These are phyloP conservation scores for Pterocles gutturalis DNA, from an alignment of 2,113 vertebrate genomes.

Conservation along the genomic window DNA sequence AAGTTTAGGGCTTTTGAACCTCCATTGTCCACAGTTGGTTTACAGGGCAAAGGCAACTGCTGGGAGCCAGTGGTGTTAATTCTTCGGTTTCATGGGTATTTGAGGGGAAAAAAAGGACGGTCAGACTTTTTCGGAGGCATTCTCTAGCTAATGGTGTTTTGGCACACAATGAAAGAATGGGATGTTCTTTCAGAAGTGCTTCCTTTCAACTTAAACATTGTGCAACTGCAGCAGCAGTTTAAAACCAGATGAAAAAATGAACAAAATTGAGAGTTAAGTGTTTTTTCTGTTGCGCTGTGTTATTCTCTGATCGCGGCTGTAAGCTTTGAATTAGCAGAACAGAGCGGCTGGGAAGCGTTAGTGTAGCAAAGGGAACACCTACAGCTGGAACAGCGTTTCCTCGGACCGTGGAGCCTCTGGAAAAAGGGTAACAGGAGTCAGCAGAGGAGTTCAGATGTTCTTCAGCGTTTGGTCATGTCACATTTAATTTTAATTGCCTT, in stretches of 20 bases:
- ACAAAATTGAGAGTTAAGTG: slow-evolving; percentile 8
- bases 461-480: slow-evolving; percentile 31
- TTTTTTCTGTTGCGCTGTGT: neutral
- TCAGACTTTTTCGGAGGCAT: neutral
- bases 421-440: slow-evolving; percentile 21
- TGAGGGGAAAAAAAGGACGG: neutral
- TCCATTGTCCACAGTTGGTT: fast-evolving
- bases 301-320: neutral
- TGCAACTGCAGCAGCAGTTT: slow-evolving; percentile 53
- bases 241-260: slow-evolving; percentile 1
- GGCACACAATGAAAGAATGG: slow-evolving; percentile 44
- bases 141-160: slow-evolving; percentile 45
- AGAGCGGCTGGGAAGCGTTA: neutral
- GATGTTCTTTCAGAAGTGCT: slow-evolving; percentile 35
- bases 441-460: slow-evolving; percentile 22
- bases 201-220: slow-evolving; percentile 56
- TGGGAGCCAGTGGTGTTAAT: neutral
- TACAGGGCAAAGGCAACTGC: neutral
- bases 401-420: neutral
- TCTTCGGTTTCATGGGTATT: neutral
- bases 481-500: slow-evolving; percentile 70
- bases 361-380: neutral
- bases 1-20: neutral
- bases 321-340: neutral
- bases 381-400: slow-evolving; percentile 28